Base-by-base conservation (phyloP, 1,140 invertebrate genomes). In the Epicauta chinensis region DNA sequence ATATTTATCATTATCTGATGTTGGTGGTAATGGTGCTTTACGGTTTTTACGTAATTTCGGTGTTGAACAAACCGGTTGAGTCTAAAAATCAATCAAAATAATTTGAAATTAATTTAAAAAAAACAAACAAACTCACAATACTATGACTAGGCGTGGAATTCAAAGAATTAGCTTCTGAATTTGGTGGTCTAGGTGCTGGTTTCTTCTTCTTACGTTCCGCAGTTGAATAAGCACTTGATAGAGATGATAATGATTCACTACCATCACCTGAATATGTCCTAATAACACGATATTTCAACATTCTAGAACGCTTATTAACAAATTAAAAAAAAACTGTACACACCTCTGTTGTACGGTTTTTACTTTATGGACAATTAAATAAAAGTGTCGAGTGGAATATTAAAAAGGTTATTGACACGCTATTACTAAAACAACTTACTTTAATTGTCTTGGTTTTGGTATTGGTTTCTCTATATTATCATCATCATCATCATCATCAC, bases 131-230 rank as follows among this genome's bases (percentile, higher is more conserved):
- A 70, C 71, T 69, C 60, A 75, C 73, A 52, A 62, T 53, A 62
- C 68, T 74, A 7, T 59, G 51, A 51, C 59, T 64, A 46, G 59
- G 71, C 63, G 66, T 75, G 35, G 64, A 67, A 36, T 62, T 46
- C 23, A 58, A 31, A 39, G 69, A 69, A 61, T 58, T 64, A 7
- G 43, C 43, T 17, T 51, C 53, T 17, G 62, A 12, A 34, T 66
- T 73, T 2, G 83, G 84, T 42, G 84, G 84, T 16, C 77, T 77
- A 1, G 85, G 84, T 2, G 85, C 84, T 1, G 76, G 80, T 50
- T 83, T 81, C 62, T 84, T 86, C 61, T 86, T 86, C 34, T 78
- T 73, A n/a, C 62, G 46, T 3, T 55, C 52, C 50, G 53, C 65
- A 23, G 69, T 69, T 10, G 74, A 75, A 56, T 72, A 72, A 56